Base-by-base conservation (phyloP, 2,113 vertebrate species). In the Nesoenas mayeri region DNA sequence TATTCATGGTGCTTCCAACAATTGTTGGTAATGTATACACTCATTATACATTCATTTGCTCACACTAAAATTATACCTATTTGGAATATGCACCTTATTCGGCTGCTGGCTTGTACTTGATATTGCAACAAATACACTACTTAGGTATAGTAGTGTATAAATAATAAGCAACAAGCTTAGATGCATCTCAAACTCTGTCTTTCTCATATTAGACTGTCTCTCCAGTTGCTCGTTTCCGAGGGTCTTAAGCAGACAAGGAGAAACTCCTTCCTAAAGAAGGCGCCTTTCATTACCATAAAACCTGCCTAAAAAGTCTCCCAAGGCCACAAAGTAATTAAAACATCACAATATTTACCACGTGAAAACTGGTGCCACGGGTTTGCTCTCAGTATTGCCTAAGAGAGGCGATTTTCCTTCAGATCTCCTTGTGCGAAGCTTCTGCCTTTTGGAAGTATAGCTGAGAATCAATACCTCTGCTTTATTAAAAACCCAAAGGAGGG, bases 391-490 rank as follows among this genome's bases (percentile, higher is more conserved):
- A 11, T 56, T 82, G 62, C 66, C 44, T 26, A 11, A 32, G 34
- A 61, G 26, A 13, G 6, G 44, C 56, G 17, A 11, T 40, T 44
- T 72, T n/a, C 15, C 24, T n/a, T 17, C 11, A 6, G 9, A 1
- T 53, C 10, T 17, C 36, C 11, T 53, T 6, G 47, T 3, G 54
- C 11, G 15, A 32, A 42, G 10, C 61, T 9, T 19, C 28, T n/a
- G 11, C 7, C 44, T 38, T n/a, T 18, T 5, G 31, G 74, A 26
- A 72, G 6, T 2, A 10, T 4, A 40, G 12, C n/a, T 8, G 67
- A 9, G 20, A 4, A 3, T 0, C 14, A 6, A 0, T 2, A 2
- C 13, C 28, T 13, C 10, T 3, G 29, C 47, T 10, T 7, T 14
- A 5, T 2, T 2, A 0, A 2, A 8, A 1, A 20, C 15, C 28